A percentile compares a stretch with the other conserved stretches of the same genome.
These are phyloP conservation scores for Aulostomus chinensis DNA, from an alignment of 2,797 vertebrate genomes.

Conservation along the genomic window DNA sequence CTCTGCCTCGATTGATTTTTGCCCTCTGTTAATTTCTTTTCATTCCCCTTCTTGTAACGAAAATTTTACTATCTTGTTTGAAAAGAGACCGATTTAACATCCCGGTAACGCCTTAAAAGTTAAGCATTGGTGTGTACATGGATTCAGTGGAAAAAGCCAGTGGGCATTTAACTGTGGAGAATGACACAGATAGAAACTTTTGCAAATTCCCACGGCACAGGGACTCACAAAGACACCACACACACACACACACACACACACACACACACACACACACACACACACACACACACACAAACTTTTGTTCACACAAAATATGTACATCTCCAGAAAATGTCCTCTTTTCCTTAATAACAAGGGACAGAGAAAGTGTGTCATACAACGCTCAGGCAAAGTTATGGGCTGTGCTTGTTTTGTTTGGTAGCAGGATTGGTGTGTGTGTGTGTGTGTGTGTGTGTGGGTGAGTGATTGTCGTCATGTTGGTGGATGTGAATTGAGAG, in stretches of 20 bases:
- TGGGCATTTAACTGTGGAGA: constrained; percentile 16
- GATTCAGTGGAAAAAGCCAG: not conserved
- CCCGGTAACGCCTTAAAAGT: constrained; percentile 29
- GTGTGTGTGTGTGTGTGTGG: not conserved
- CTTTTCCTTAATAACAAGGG: constrained; percentile 46
- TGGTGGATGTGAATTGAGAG: not conserved
- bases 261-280: too few relatives aligned
- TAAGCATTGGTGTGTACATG: constrained; percentile 16
- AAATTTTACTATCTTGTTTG: constrained; percentile 23
- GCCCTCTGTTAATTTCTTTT: constrained; percentile 30
- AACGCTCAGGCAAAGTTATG: constrained; percentile 7
- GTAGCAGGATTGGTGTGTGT: not conserved
- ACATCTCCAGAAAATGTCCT: too few relatives aligned
- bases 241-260: too few relatives aligned
- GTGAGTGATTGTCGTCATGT: not conserved
- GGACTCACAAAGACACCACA: too few relatives aligned
- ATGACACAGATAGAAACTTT: constrained; percentile 20
- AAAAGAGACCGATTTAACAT: constrained; percentile 30
- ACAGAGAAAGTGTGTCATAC: constrained; percentile 62
- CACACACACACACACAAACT: too few relatives aligned
- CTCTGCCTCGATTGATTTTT: constrained; percentile 1
- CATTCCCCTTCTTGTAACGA: not conserved
- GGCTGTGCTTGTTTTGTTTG: constrained; percentile 19
- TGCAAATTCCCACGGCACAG: too few relatives aligned
- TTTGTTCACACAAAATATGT: too few relatives aligned